These are phyloP conservation scores for Dreissena rostriformis DNA, from an alignment of 1,140 invertebrate species.

Conservation along the genomic window DNA sequence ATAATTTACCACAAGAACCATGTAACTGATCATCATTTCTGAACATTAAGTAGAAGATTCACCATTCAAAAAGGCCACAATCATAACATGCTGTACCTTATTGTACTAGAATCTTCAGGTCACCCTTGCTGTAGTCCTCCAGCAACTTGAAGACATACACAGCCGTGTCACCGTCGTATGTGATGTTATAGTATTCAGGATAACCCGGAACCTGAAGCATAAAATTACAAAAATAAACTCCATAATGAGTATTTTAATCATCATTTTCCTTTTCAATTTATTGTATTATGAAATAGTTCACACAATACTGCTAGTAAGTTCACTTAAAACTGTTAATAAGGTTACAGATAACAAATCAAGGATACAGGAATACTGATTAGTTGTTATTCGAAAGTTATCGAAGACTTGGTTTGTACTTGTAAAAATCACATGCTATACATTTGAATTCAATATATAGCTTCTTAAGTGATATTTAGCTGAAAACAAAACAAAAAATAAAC, in stretches of 20 bases:
- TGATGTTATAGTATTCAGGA: slow-evolving; percentile 17
- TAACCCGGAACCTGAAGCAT: slow-evolving; percentile 28
- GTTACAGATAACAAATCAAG: not conserved
- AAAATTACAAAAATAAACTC: no score
- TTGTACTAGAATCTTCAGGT: slow-evolving; percentile 4
- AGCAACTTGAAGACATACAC: slow-evolving; percentile 2
- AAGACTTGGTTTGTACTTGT: no score
- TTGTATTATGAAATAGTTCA: not conserved
- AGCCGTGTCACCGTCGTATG: slow-evolving; percentile 6
- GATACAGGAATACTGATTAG: not conserved
- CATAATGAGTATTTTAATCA: not conserved
- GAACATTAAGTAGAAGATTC: no score
- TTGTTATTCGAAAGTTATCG: not conserved
- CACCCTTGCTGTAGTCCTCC: slow-evolving; percentile 14
- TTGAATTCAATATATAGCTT: no score
- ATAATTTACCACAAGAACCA: no score
- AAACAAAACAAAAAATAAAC: no score
- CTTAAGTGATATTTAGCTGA: no score
- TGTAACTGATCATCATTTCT: no score
- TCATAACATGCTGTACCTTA: slow-evolving; percentile 3
- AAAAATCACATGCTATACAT: no score
- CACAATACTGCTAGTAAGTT: not conserved
- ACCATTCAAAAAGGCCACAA: not conserved
- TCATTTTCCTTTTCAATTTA: not conserved
- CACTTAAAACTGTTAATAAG: not conserved